Evolutionary conservation across 2,113 vertebrate species (phyloP), one percentile per base, ranked within the genome.

Genomic region (Hippocampus guttulatus): DNA sequence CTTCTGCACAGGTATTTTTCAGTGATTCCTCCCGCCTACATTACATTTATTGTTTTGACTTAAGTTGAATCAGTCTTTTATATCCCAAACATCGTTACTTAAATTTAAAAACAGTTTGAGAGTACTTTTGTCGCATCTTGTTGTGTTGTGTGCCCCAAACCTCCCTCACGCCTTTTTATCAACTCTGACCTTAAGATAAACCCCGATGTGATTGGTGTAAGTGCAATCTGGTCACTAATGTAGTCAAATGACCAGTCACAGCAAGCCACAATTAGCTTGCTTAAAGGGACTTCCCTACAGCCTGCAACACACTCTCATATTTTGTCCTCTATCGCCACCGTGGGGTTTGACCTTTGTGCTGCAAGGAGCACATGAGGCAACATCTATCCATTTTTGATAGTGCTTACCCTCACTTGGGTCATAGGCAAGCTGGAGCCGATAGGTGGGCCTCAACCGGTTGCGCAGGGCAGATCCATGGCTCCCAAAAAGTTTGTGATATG

Each of bases 201-300:
- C 15, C 58, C 58, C 33, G 58, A 61, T 61, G 58, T 61, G 58
- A 2, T 33, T 61, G 16, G 11, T 58, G 55, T 16, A 14, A 15
- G 23, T 16, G 55, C 14, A 0, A 27, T 38, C 38, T 41, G 62
- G n/a, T 45, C 11, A 64, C 18, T 21, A n/a, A 64, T n/a, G 63
- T 64, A 3, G 10, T 43, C 38, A n/a, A 40, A 58, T 58, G 55
- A 58, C 55, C 1, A 61, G 15, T 30, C 11, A 12, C 25, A 30
- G 47, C 47, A 7, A 47, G 63, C 63, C 40, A 64, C 40, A 25
- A 43, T 45, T 43, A 64, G 63, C 38, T 3, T 21, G 23, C n/a
- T 47, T 43, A 15, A 61, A 58, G 85, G 86, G 83, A 88, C 75
- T 87, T 88, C 86, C 86, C 83, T 81, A 23, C 69, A 14, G 70